Evolutionary conservation across 2,113 vertebrate species (phyloP).

Genomic region (Aegypius monachus): DNA sequence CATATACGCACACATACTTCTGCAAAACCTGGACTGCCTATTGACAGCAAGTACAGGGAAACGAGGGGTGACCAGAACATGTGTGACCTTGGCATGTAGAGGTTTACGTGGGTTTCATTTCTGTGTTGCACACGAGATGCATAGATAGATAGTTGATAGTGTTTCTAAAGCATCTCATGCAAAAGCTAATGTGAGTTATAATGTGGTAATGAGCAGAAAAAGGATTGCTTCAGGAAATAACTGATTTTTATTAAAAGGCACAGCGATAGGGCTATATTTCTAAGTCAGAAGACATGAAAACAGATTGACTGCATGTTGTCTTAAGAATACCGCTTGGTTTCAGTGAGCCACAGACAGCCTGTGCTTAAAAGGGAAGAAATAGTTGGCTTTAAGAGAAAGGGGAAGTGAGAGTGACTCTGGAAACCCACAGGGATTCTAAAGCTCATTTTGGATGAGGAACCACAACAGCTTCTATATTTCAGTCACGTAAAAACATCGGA

Average conservation of each 20-base stretch:
- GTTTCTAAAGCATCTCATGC: neutral
- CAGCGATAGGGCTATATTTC: neutral
- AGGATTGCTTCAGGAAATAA: neutral
- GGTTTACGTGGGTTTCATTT: neutral
- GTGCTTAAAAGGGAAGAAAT: neutral
- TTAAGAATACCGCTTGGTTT: neutral
- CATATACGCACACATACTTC: neutral
- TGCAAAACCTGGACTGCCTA: neutral
- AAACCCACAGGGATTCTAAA: neutral
- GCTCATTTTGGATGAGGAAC: constrained; percentile 2
- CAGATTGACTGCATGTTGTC: neutral
- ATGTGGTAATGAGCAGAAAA: neutral
- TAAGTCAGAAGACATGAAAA: neutral
- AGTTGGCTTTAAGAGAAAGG: neutral
- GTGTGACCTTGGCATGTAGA: neutral
- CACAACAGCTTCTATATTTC: neutral
- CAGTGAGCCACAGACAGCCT: neutral
- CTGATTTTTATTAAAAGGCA: neutral
- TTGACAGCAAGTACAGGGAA: neutral
- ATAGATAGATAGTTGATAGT: neutral
- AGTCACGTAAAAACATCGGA: neutral
- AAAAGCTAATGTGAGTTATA: neutral
- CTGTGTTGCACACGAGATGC: neutral
- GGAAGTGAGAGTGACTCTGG: neutral
- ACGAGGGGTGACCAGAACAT: neutral